Conservation (phyloP, 1,140 invertebrate genomes). For the Drosophila kohkoa region DNA sequence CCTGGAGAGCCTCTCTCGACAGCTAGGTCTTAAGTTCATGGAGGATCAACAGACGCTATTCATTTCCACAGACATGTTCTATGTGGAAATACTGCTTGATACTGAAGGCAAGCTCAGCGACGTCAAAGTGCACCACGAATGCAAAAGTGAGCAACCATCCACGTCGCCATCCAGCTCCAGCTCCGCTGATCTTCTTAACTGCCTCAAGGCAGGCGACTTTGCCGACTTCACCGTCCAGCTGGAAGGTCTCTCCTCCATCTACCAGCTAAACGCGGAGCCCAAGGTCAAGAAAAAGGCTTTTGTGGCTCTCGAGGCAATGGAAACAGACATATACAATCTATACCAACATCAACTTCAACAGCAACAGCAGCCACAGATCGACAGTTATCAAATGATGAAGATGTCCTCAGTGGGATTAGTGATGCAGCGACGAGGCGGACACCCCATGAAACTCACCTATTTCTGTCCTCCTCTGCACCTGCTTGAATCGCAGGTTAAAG, state of each 20-base stretch:
- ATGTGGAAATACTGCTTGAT: constrained; percentile 95
- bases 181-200: constrained; percentile 90
- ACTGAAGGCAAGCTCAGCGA: constrained; percentile 93
- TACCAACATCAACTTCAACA: constrained; percentile 90
- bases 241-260: constrained; percentile 95
- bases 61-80: constrained; percentile 98
- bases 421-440: constrained; percentile 91
- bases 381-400: constrained; percentile 94
- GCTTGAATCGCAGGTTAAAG: constrained; percentile 32
- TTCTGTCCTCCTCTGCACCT: constrained; percentile 88
- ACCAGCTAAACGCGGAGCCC: constrained; percentile 97
- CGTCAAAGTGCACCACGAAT: constrained; percentile 89
- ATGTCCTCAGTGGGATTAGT: constrained; percentile 95
- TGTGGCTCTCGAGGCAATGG: constrained; percentile 95
- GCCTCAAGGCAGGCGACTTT: constrained; percentile 93
- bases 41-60: constrained; percentile 87
- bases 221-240: constrained; percentile 96
- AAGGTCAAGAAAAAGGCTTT: constrained; percentile 97
- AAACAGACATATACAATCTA: constrained; percentile 94
- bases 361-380: constrained; percentile 71
- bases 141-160: constrained; percentile 87
- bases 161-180: constrained; percentile 84
- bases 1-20: constrained; percentile 94
- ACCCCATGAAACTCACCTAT: constrained; percentile 97
- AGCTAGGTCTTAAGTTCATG: constrained; percentile 88